Conservation (phyloP, 2,113 vertebrate species). For the Ictidomys tridecemlineatus region DNA sequence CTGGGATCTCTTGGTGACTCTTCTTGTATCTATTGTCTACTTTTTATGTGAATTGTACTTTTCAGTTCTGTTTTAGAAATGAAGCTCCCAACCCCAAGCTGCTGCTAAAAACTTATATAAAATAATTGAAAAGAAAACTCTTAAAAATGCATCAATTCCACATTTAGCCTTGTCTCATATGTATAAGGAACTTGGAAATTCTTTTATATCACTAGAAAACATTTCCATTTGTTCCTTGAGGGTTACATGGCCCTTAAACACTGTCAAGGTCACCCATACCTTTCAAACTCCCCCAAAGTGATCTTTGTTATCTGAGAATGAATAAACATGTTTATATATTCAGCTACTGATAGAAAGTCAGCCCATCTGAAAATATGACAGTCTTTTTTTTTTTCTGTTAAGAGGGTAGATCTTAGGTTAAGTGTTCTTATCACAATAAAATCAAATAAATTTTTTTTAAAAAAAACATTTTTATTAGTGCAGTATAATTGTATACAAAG, state of each 20-base stretch:
- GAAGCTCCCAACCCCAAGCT: not conserved
- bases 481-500: too few relatives aligned
- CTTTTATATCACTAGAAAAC: not conserved
- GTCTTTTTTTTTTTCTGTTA: not conserved
- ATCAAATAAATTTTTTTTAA: too few relatives aligned
- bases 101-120: not conserved
- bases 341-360: not conserved
- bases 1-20: not conserved
- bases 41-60: constrained; percentile 50
- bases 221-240: constrained; percentile 1
- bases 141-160: not conserved
- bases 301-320: constrained; percentile 16
- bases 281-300: constrained; percentile 26
- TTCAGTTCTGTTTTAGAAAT: constrained; percentile 55
- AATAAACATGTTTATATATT: constrained; percentile 26
- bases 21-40: constrained; percentile 28
- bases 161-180: constrained; percentile 5
- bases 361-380: not conserved
- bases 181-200: not conserved
- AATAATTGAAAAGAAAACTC: constrained; percentile 10
- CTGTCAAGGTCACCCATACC: not conserved
- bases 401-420: too few relatives aligned
- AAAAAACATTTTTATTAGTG: too few relatives aligned
- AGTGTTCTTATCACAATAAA: too few relatives aligned
- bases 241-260: not conserved